A percentile compares a stretch with the other conserved stretches of the same genome.
Evolutionary conservation across 2,113 vertebrate genomes (phyloP).

Genomic region (Vireo altiloquus): DNA sequence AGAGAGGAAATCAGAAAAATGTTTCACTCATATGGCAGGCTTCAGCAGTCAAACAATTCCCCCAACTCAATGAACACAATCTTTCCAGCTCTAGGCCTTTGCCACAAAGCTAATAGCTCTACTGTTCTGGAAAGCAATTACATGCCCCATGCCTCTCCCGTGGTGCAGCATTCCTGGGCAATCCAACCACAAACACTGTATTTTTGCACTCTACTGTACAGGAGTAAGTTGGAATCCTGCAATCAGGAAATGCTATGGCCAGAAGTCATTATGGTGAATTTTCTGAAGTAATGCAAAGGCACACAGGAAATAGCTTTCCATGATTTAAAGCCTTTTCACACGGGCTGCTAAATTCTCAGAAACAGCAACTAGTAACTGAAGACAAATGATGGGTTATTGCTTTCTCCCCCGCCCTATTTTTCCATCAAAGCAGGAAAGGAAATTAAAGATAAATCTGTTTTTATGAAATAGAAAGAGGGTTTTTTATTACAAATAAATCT

Average conservation of each 20-base stretch:
- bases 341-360: background rate
- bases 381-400: background rate
- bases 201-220: background rate
- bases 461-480: background rate
- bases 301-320: background rate
- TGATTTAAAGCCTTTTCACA: background rate
- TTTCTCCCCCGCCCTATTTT: background rate
- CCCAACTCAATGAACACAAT: background rate
- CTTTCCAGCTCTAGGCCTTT: conserved; percentile 44
- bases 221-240: background rate
- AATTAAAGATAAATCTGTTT: background rate
- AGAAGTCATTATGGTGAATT: background rate
- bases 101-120: conserved; percentile 30
- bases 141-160: background rate
- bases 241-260: background rate
- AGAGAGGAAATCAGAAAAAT: conserved; percentile 12
- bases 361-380: background rate
- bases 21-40: background rate
- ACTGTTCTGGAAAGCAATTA: conserved; percentile 14
- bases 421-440: background rate
- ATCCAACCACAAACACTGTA: background rate
- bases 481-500: background rate
- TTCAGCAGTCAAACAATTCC: conserved; percentile 12
- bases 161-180: conserved; percentile 4
- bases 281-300: background rate